phyloP scores from a whole-genome alignment of 1,140 invertebrate species.

The Coelopa frigida region DNA sequence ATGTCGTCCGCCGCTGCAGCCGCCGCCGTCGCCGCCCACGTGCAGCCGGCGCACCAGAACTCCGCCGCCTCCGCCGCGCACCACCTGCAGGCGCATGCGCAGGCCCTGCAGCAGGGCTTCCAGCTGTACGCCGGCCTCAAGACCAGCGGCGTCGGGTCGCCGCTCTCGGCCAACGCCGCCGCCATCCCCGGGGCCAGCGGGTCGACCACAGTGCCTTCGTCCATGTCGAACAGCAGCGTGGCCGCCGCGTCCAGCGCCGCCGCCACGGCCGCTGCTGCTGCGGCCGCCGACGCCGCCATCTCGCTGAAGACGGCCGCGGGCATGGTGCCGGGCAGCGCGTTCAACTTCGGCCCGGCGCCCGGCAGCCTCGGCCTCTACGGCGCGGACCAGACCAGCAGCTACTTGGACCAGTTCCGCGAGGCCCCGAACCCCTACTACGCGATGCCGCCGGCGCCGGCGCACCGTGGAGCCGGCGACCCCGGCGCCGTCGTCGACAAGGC shows the following conservation, averaged over 20 bases:
- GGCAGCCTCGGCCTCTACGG: constrained; percentile 50
- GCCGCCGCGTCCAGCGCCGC: constrained; percentile 1
- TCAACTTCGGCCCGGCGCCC: constrained; percentile 58
- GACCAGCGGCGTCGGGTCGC: constrained; percentile 30
- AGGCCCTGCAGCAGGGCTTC: constrained; percentile 46
- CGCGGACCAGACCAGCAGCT: constrained; percentile 44
- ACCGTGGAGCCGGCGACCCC: constrained; percentile 43
- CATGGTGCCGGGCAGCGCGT: constrained; percentile 60
- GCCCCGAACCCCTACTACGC: constrained; percentile 49
- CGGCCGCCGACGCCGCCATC: constrained; percentile 39
- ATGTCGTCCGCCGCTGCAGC: background rate
- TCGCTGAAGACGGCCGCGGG: constrained; percentile 50
- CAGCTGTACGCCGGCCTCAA: constrained; percentile 50
- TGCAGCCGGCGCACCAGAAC: constrained; percentile 15
- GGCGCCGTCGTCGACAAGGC: constrained; percentile 39
- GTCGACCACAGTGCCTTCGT: background rate
- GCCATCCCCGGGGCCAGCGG: constrained; percentile 1
- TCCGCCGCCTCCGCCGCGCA: constrained; percentile 13
- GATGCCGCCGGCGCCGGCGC: constrained; percentile 51
- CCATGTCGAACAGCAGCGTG: no score
- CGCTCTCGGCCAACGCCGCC: constrained; percentile 12
- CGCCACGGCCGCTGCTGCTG: constrained; percentile 12
- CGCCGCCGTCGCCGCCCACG: background rate
- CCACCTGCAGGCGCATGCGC: constrained; percentile 34
- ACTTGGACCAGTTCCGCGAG: constrained; percentile 56